Evolutionary conservation across 1,140 invertebrate species (phyloP).

Genomic region (Pemphigus obesinymphae): DNA sequence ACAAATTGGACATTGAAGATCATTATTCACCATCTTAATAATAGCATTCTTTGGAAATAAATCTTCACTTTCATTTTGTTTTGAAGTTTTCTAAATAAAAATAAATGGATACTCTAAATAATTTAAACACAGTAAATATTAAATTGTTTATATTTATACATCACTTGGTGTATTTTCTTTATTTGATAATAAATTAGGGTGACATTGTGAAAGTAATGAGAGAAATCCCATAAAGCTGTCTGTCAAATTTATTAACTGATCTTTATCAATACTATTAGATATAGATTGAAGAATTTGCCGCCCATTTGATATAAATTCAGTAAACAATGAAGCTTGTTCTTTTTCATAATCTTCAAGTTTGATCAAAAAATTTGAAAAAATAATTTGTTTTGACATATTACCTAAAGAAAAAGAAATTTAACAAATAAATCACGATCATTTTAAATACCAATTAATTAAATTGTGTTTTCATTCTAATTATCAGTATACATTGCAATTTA

Average conservation of each 20-base stretch:
- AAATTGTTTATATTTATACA: background rate
- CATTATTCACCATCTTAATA: conserved; percentile 5
- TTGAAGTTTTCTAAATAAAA: background rate
- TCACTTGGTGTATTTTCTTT: background rate
- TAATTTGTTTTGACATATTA: background rate
- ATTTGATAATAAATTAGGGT: background rate
- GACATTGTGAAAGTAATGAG: background rate
- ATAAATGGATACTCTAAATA: background rate
- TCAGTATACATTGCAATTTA: too few species aligned
- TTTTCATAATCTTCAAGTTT: conserved; percentile 10
- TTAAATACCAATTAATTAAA: too few species aligned
- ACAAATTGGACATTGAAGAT: conserved; percentile 22
- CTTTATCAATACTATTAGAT: background rate
- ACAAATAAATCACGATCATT: background rate
- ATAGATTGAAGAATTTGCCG: background rate
- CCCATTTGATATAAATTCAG: background rate
- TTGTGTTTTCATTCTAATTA: too few species aligned
- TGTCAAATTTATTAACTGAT: background rate
- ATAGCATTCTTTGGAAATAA: conserved; percentile 8
- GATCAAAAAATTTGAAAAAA: background rate
- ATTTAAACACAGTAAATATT: background rate
- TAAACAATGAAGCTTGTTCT: background rate
- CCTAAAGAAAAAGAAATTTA: background rate
- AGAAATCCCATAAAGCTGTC: background rate
- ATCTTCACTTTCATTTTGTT: conserved; percentile 4